These are phyloP conservation scores for Chelon labrosus DNA, from an alignment of 2,797 vertebrate species.

Conservation along the genomic window DNA sequence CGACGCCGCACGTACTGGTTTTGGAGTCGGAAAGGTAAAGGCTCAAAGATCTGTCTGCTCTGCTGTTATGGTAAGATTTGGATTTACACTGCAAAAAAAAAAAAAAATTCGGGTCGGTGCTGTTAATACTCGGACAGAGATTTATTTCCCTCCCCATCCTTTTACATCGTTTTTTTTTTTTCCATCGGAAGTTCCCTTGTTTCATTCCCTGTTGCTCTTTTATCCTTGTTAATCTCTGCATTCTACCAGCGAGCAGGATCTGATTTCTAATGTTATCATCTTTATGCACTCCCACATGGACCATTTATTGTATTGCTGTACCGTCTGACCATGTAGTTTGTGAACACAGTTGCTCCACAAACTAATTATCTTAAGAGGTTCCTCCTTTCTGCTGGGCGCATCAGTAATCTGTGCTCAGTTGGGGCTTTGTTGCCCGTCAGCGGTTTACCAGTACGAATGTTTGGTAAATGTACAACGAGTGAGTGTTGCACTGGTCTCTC, in stretches of 20 bases:
- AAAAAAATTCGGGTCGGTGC: no score
- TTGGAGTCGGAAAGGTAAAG: conserved; percentile 84
- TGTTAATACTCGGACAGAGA: neutral
- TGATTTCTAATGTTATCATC: conserved; percentile 43
- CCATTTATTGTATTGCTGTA: conserved; percentile 30
- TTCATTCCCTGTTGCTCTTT: conserved; percentile 16
- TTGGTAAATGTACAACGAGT: conserved; percentile 5
- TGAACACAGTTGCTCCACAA: neutral
- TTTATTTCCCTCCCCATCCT: conserved; percentile 6
- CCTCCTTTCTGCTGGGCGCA: neutral
- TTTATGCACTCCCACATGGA: conserved; percentile 22
- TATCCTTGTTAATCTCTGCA: conserved; percentile 23
- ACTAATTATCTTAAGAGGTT: conserved; percentile 19
- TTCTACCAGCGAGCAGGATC: conserved; percentile 6
- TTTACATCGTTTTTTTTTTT: conserved; percentile 12
- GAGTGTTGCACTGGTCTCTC: conserved; percentile 22
- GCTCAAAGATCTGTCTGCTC: conserved; percentile 73
- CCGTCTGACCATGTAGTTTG: conserved; percentile 10
- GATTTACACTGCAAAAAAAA: neutral
- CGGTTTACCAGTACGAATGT: neutral
- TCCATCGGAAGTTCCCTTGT: neutral
- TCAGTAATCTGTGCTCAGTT: neutral
- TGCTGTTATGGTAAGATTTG: conserved; percentile 81
- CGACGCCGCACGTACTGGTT: conserved; percentile 86
- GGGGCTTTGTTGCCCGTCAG: neutral